Percentiles rank a stretch among this genome's conserved stretches.
These are phyloP conservation scores for Ceuthmochares aereus DNA, from an alignment of 2,113 vertebrate species.

Conservation along the genomic window DNA sequence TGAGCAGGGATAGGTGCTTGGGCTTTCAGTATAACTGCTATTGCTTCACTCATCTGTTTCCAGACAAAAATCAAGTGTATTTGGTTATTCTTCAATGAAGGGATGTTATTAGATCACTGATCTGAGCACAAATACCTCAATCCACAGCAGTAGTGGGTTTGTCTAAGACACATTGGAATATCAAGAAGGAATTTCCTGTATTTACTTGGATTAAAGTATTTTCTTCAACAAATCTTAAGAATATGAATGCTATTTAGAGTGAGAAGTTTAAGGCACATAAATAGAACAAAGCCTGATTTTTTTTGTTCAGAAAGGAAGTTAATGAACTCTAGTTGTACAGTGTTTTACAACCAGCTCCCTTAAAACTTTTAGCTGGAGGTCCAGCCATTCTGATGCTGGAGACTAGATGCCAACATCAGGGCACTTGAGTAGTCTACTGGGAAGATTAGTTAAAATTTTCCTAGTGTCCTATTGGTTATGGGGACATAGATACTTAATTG, in stretches of 20 bases:
- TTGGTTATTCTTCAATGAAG: not conserved
- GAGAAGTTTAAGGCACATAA: constrained; percentile 3
- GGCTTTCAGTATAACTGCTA: not conserved
- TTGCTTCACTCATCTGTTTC: not conserved
- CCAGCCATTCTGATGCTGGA: not conserved
- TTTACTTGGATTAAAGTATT: constrained; percentile 34
- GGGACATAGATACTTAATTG: not conserved
- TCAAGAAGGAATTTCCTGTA: constrained; percentile 44
- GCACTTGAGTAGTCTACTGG: not conserved
- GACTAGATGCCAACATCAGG: not conserved
- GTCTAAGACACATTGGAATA: not conserved
- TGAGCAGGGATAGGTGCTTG: not conserved
- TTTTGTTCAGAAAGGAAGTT: not conserved
- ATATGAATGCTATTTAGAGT: not conserved
- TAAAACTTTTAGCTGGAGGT: not conserved
- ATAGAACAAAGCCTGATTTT: constrained; percentile 13
- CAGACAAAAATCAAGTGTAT: not conserved
- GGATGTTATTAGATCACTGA: not conserved
- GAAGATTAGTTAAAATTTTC: not conserved
- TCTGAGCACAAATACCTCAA: not conserved
- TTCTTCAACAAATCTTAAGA: not conserved
- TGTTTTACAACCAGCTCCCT: not conserved
- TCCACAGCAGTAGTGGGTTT: not conserved
- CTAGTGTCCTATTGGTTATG: fast-evolving
- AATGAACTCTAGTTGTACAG: constrained; percentile 16